Evolutionary conservation across 1,140 invertebrate genomes (phyloP).

Genomic region (Zaprionus camerounensis): DNA sequence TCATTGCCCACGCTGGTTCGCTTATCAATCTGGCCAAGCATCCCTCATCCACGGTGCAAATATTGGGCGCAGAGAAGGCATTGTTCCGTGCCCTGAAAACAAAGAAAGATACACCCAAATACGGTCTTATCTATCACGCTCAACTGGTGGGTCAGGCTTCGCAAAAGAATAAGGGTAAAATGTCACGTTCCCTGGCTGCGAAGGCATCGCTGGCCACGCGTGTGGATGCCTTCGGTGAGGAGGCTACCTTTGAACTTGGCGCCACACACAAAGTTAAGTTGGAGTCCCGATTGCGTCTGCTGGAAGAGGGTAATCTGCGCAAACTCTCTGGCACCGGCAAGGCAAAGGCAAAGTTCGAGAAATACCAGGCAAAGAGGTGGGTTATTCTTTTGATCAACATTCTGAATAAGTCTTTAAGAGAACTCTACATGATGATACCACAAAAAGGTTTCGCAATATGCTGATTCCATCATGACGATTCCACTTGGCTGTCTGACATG

Average conservation of each 20-base stretch:
- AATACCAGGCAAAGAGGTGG: slow-evolving; percentile 93
- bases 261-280: slow-evolving; percentile 94
- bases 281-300: slow-evolving; percentile 89
- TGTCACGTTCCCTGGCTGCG: slow-evolving; percentile 98
- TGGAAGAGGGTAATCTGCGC: slow-evolving; percentile 94
- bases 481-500: slow-evolving; percentile 83
- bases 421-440: slow-evolving; percentile 65
- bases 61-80: slow-evolving; percentile 99
- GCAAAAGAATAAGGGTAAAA: slow-evolving; percentile 95
- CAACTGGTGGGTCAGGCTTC: slow-evolving; percentile 95
- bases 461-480: slow-evolving; percentile 71
- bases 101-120: slow-evolving; percentile 99
- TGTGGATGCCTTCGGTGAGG: slow-evolving; percentile 98
- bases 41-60: slow-evolving; percentile 99
- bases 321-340: slow-evolving; percentile 95
- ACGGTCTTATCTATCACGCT: slow-evolving; percentile 99
- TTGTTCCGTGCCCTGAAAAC: slow-evolving; percentile 98
- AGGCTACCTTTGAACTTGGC: slow-evolving; percentile 91
- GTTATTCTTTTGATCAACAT: slow-evolving; percentile 30
- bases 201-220: slow-evolving; percentile 97
- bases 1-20: slow-evolving; percentile 98
- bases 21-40: slow-evolving; percentile 98
- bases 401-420: slow-evolving; percentile 4
- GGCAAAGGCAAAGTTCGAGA: slow-evolving; percentile 94
- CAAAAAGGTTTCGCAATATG: slow-evolving; percentile 73